A percentile compares a stretch with the other conserved stretches of the same genome.
Evolutionary conservation across 37 sponge, comb jelly and placozoan species (phyloP).

Genomic region (Beroe ovata): DNA sequence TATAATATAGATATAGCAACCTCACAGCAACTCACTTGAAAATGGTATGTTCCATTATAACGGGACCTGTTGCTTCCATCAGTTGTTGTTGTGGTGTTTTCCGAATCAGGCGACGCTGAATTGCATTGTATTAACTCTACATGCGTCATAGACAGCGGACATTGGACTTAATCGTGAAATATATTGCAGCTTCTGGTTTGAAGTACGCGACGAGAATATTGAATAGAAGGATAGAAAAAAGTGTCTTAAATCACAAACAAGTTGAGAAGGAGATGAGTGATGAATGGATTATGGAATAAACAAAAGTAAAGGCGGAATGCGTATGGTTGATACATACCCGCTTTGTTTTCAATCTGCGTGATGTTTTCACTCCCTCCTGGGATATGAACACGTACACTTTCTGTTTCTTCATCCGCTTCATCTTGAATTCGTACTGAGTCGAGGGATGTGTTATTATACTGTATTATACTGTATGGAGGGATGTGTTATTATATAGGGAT

Average conservation of each 20-base stretch:
- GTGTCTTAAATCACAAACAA: no score
- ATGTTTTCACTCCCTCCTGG: slow-evolving; percentile 81
- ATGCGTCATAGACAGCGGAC: no score
- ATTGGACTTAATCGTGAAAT: no score
- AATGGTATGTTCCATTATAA: slow-evolving; percentile 90
- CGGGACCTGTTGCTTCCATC: slow-evolving; percentile 55
- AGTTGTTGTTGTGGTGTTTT: slow-evolving; percentile 50
- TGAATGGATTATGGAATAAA: no score
- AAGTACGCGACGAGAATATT: no score
- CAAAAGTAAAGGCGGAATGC: no score
- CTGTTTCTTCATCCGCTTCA: slow-evolving; percentile 83
- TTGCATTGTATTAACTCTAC: no score
- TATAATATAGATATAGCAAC: no score
- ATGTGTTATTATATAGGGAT: neutral
- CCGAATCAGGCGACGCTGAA: slow-evolving; percentile 33
- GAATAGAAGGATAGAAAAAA: no score
- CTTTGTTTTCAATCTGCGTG: slow-evolving; percentile 76
- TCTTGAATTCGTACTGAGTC: slow-evolving; percentile 89
- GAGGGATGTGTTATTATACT: no score
- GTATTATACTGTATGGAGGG: neutral
- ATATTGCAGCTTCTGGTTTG: no score
- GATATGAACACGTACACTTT: slow-evolving; percentile 78
- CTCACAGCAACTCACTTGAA: slow-evolving; percentile 76
- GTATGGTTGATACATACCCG: slow-evolving; percentile 82
- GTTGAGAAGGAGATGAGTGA: no score